Evolutionary conservation across 1,140 invertebrate genomes (phyloP).

Genomic region (Aphis craccivora): DNA sequence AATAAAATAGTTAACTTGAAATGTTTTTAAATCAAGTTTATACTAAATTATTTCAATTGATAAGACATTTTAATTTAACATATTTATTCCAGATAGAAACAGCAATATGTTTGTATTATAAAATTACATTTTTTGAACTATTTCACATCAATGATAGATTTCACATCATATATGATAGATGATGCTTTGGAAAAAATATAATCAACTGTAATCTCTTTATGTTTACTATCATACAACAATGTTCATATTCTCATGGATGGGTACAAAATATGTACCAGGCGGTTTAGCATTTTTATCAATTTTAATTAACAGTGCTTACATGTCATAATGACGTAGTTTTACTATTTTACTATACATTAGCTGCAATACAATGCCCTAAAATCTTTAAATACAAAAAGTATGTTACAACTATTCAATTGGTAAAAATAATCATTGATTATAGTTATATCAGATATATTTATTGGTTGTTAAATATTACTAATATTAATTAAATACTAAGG

Average conservation of each 20-base stretch:
- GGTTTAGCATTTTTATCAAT: slow-evolving; percentile 87
- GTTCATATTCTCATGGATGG: slow-evolving; percentile 94
- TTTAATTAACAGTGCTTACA: slow-evolving; percentile 88
- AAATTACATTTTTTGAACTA: slow-evolving; percentile 93
- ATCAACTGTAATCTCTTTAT: slow-evolving; percentile 87
- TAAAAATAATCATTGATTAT: slow-evolving; percentile 60
- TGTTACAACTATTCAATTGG: slow-evolving; percentile 82
- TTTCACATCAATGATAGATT: slow-evolving; percentile 89
- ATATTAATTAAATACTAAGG: neutral
- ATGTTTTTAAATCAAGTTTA: neutral
- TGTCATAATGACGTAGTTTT: slow-evolving; percentile 95
- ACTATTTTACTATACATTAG: slow-evolving; percentile 86
- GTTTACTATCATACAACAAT: slow-evolving; percentile 93
- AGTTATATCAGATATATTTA: neutral
- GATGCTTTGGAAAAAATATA: slow-evolving; percentile 86
- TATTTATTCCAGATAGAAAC: slow-evolving; percentile 77
- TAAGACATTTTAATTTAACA: neutral
- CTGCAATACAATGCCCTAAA: slow-evolving; percentile 80
- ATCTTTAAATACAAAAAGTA: slow-evolving; percentile 96
- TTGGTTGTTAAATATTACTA: no score
- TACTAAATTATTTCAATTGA: neutral
- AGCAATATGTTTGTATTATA: slow-evolving; percentile 96
- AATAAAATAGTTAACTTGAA: neutral
- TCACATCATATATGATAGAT: slow-evolving; percentile 93
- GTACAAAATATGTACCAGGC: slow-evolving; percentile 94